Evolutionary conservation across 2,113 vertebrate genomes (phyloP).

Genomic region (Ctenomys sociabilis): DNA sequence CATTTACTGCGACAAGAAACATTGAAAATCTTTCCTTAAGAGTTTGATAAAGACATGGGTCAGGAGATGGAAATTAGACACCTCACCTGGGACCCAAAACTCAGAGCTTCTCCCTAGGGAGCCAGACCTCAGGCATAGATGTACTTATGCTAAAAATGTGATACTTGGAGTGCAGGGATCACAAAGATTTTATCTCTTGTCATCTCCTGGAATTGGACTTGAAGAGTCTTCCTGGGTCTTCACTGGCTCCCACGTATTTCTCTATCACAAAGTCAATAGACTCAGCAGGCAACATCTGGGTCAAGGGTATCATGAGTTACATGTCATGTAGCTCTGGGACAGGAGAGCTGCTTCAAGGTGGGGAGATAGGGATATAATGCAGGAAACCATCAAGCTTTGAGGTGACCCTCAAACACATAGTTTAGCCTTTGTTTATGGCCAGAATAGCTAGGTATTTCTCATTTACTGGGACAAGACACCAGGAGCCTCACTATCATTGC

Average conservation of each 20-base stretch:
- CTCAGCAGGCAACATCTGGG: conserved; percentile 61
- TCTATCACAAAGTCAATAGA: conserved; percentile 68
- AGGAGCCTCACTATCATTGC: not conserved
- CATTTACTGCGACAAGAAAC: not conserved
- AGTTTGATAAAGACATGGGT: not conserved
- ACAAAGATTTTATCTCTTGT: conserved; percentile 85
- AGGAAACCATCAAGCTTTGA: not conserved
- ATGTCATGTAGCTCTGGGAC: not conserved
- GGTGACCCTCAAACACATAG: not conserved
- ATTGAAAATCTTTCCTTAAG: not conserved
- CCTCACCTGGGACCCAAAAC: not conserved
- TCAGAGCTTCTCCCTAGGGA: not conserved
- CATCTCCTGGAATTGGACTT: conserved; percentile 84
- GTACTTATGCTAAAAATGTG: conserved; percentile 86
- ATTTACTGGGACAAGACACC: no score
- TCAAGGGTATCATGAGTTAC: not conserved
- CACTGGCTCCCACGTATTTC: conserved; percentile 85
- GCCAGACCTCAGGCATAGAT: not conserved
- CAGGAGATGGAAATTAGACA: not conserved
- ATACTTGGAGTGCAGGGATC: conserved; percentile 85
- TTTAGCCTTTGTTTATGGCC: not conserved
- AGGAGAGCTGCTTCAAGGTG: not conserved
- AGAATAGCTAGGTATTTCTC: not conserved
- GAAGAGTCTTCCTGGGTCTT: conserved; percentile 83
- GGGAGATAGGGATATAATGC: not conserved